Evolutionary conservation across 2,888 invertebrate genomes (phyloP).

Genomic region (Chloromyia formosa): DNA sequence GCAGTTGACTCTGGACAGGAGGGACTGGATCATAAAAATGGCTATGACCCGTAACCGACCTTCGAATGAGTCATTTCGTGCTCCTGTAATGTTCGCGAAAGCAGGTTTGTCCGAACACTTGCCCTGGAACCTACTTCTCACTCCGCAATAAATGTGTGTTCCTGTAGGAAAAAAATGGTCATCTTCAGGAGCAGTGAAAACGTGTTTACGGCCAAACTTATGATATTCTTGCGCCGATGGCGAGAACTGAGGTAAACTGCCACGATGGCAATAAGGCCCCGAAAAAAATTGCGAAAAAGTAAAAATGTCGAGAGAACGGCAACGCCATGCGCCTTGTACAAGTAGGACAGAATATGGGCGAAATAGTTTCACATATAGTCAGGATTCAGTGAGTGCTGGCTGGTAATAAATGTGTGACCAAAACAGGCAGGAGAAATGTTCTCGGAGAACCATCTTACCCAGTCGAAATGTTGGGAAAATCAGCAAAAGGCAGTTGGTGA

Average conservation of each 20-base stretch:
- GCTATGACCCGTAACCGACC: constrained; percentile 17
- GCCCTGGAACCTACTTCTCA: no score
- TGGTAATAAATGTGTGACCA: no score
- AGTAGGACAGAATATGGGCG: no score
- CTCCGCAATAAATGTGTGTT: background rate
- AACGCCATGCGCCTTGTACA: constrained; percentile 4
- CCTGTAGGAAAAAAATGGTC: background rate
- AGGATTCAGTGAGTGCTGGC: no score
- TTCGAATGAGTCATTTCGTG: constrained; percentile 18
- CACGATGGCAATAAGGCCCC: constrained; percentile 2
- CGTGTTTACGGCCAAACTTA: constrained; percentile 25
- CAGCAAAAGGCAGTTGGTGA: no score
- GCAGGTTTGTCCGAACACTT: no score
- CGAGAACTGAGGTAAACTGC: constrained; percentile 3
- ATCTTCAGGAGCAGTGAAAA: constrained; percentile 13
- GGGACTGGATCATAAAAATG: constrained; percentile 18
- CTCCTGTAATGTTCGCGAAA: background rate
- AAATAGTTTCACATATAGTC: no score
- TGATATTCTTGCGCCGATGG: background rate
- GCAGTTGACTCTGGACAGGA: constrained; percentile 7
- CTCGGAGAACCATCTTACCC: no score
- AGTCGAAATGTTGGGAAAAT: no score
- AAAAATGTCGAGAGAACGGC: background rate
- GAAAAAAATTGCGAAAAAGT: background rate
- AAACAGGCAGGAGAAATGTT: no score